phyloP scores from a whole-genome alignment of 2,888 invertebrate genomes.

The Hymenopus coronatus region DNA sequence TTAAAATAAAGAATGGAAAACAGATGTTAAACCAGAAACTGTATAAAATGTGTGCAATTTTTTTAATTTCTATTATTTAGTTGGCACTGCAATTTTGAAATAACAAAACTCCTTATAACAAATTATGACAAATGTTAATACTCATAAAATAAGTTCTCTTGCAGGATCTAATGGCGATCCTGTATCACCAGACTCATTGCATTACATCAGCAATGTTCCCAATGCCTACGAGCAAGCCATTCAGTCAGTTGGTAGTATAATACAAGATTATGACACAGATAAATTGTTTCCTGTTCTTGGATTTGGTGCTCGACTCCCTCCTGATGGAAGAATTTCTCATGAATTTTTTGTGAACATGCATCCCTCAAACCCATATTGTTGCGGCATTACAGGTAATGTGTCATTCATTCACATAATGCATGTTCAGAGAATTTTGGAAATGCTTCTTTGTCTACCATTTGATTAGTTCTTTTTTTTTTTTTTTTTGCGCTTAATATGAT shows the following conservation, averaged over 20 bases:
- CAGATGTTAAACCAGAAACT: too few species aligned
- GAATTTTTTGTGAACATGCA: slow-evolving; percentile 51
- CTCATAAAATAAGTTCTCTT: slow-evolving; percentile 37
- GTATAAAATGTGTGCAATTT: too few species aligned
- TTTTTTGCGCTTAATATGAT: not conserved
- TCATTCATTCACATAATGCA: not conserved
- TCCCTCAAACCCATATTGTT: slow-evolving; percentile 51
- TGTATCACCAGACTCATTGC: slow-evolving; percentile 44
- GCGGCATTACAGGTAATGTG: slow-evolving; percentile 43
- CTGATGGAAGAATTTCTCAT: slow-evolving; percentile 43
- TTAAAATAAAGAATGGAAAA: too few species aligned
- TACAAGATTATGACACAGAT: slow-evolving; percentile 50
- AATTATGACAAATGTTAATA: slow-evolving; percentile 24
- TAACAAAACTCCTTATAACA: too few species aligned
- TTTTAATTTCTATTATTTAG: too few species aligned
- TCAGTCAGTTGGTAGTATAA: slow-evolving; percentile 46
- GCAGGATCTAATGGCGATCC: slow-evolving; percentile 48
- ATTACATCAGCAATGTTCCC: slow-evolving; percentile 43
- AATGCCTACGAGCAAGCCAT: slow-evolving; percentile 44
- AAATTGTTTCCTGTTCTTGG: slow-evolving; percentile 50
- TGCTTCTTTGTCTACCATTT: not conserved
- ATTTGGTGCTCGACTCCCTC: slow-evolving; percentile 48
- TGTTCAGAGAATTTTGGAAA: not conserved
- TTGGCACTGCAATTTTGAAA: too few species aligned
- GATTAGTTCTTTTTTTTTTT: not conserved